These are phyloP conservation scores for Leucopternis melanops DNA, from an alignment of 2,113 vertebrate species.

Conservation along the genomic window DNA sequence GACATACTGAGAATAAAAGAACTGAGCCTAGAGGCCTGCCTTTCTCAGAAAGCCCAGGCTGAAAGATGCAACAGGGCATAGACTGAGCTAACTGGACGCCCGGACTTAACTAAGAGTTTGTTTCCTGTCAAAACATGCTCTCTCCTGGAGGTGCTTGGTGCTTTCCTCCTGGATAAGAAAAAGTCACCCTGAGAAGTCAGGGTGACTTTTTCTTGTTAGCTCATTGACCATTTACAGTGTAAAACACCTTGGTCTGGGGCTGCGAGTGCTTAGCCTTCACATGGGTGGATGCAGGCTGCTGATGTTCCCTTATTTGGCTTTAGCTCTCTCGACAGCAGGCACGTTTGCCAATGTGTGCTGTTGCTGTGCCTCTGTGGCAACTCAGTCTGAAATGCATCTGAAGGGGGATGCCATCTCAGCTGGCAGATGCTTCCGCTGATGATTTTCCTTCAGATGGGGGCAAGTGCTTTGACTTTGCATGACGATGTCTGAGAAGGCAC, in stretches of 20 bases:
- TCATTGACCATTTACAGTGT: not conserved
- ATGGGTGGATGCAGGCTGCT: not conserved
- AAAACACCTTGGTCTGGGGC: not conserved
- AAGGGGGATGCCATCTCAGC: not conserved
- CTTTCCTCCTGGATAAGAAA: not conserved
- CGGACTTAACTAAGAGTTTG: not conserved
- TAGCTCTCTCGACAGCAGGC: not conserved
- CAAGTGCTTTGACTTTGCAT: not conserved
- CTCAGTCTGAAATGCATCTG: not conserved
- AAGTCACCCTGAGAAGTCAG: not conserved
- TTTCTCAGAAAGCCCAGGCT: not conserved
- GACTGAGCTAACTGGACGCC: not conserved
- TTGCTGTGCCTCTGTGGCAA: not conserved
- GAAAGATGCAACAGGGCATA: not conserved
- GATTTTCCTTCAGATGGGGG: not conserved
- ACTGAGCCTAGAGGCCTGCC: not conserved
- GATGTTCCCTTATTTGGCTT: not conserved
- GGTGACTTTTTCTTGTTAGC: not conserved
- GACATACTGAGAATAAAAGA: not conserved
- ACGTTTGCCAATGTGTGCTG: not conserved
- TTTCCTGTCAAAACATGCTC: not conserved
- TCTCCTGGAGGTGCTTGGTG: not conserved
- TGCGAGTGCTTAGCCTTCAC: not conserved
- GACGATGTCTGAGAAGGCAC: not conserved
- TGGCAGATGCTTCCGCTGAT: not conserved